These are phyloP conservation scores for Leptosomus discolor DNA, from an alignment of 2,113 vertebrate genomes.

Conservation along the genomic window DNA sequence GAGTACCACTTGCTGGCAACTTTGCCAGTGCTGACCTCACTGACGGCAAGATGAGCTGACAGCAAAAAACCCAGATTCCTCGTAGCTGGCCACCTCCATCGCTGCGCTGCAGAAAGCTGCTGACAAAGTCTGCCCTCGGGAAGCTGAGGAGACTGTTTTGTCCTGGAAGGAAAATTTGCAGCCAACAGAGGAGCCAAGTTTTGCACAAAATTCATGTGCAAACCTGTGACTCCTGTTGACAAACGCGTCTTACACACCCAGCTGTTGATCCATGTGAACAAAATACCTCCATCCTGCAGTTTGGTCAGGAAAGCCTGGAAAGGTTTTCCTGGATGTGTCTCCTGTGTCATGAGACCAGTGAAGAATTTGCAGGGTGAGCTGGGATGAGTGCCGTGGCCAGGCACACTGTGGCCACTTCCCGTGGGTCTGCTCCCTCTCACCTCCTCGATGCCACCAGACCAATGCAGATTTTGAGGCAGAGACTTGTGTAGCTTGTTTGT, in stretches of 20 bases:
- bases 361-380: neutral
- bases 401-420: rapidly evolving
- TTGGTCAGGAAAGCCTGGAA: rapidly evolving
- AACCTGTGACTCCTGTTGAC: neutral
- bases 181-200: neutral
- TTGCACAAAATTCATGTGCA: neutral
- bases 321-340: neutral
- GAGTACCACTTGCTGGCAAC: neutral
- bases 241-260: neutral
- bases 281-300: rapidly evolving
- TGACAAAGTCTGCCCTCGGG: neutral
- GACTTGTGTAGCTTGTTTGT: rapidly evolving
- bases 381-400: rapidly evolving
- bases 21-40: neutral
- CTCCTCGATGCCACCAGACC: neutral
- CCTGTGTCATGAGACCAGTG: neutral
- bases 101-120: neutral
- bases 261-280: neutral
- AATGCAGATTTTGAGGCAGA: neutral
- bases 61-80: neutral
- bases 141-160: neutral
- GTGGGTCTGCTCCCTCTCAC: neutral
- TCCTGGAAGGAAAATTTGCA: neutral
- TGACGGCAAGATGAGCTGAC: neutral
- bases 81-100: rapidly evolving